Conservation (phyloP, 2,888 invertebrate genomes). For the Acrocera orbiculus region DNA sequence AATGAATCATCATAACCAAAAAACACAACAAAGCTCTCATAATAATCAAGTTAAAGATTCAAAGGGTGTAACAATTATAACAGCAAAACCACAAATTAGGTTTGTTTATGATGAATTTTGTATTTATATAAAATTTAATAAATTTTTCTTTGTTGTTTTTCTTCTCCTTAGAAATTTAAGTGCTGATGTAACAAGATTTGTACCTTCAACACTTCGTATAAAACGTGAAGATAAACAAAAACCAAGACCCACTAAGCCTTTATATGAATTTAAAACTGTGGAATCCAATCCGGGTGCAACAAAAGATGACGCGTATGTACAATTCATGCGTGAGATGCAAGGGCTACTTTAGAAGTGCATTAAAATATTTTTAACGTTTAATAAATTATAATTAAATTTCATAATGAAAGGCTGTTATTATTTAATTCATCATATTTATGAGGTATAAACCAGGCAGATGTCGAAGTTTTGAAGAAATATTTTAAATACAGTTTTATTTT, state of each 20-base stretch:
- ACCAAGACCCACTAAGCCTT: conserved; percentile 34
- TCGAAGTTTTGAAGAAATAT: no score
- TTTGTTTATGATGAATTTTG: conserved; percentile 8
- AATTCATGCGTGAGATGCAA: conserved; percentile 98
- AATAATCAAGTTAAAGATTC: conserved; percentile 52
- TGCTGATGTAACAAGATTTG: conserved; percentile 88
- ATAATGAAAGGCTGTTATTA: no score
- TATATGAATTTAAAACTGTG: conserved; percentile 32
- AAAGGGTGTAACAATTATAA: conserved; percentile 64
- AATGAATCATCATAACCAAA: conserved; percentile 32
- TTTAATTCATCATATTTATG: no score
- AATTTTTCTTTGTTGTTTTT: no score
- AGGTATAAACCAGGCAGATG: no score
- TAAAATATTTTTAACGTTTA: no score
- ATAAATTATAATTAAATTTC: no score
- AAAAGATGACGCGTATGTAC: conserved; percentile 96
- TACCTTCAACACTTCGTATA: conserved; percentile 81
- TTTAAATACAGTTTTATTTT: no score
- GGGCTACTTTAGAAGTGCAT: conserved; percentile 58
- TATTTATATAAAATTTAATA: conserved; percentile 1
- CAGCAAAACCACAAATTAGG: conserved; percentile 92
- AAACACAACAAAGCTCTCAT: conserved; percentile 16
- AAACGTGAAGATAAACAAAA: conserved; percentile 67
- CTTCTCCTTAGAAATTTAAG: conserved; percentile 63
- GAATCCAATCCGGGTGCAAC: conserved; percentile 37